Evolutionary conservation across 2,888 invertebrate genomes (phyloP).

Genomic region (Notodromas monacha): DNA sequence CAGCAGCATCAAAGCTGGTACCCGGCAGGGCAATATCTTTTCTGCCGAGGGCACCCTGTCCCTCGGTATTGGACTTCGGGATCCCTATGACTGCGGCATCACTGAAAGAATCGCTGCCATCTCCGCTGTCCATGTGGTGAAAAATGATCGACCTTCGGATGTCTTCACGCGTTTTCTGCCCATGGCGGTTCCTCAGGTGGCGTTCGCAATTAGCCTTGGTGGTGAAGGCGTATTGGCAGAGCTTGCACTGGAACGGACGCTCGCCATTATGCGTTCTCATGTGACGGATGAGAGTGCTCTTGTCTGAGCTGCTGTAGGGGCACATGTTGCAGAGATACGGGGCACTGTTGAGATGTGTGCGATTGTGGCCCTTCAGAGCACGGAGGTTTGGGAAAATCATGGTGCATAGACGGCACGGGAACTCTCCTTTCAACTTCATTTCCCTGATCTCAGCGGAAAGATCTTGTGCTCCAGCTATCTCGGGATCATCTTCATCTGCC

Average conservation of each 20-base stretch:
- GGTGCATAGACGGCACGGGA: conserved; percentile 59
- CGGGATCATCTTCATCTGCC: no score
- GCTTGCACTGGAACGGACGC: conserved; percentile 63
- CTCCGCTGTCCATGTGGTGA: conserved; percentile 29
- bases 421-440: conserved; percentile 60
- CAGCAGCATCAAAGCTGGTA: no score
- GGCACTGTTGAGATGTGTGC: conserved; percentile 38
- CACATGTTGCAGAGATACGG: conserved; percentile 81
- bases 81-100: no score
- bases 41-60: no score
- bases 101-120: no score
- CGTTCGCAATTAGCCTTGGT: conserved; percentile 90
- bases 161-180: conserved; percentile 50
- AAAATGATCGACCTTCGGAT: conserved; percentile 58
- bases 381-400: conserved; percentile 57
- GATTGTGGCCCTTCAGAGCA: conserved; percentile 61
- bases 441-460: conserved; percentile 23
- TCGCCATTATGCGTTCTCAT: conserved; percentile 83
- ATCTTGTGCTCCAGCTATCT: no score
- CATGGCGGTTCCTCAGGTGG: conserved; percentile 64
- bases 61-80: no score
- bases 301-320: conserved; percentile 53
- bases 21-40: no score
- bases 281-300: conserved; percentile 60
- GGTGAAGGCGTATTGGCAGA: conserved; percentile 87